Evolutionary conservation across 1,140 invertebrate genomes (phyloP), one percentile per base, ranked within the genome.

Genomic region (Calycopis cecrops): DNA sequence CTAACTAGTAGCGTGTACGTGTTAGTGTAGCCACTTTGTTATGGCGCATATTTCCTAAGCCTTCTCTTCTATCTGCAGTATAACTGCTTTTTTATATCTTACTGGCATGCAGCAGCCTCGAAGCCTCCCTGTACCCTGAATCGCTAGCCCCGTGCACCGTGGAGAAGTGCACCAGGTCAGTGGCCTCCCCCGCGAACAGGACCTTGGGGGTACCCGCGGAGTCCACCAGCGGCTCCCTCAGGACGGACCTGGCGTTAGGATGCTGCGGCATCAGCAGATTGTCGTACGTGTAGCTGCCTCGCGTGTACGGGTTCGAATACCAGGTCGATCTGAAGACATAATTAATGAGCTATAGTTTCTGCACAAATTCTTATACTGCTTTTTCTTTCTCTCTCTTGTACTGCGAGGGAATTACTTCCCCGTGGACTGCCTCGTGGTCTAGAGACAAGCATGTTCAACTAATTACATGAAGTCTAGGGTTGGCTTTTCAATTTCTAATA

Each of bases 121-220:
- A 77, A 0, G 90, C 90, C 63, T 92, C 91, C 59, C 90, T 77
- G 54, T 76, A 76, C 0, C 91, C 91, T 4, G 85, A 86, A 49
- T 91, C 87, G 17, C 90, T 79, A 0, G 91, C 91, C 6, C 91
- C 91, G 69, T 92, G 91, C 3, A 91, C 91, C n/a, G 90, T 92
- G 1, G 90, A 90, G 69, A 90, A 92, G 64, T 88, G 89, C 10
- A 69, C 62, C 2, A 76, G 60, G 44, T 85, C 63, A 0, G 88
- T 87, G 0, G 88, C 88, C 65, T 89, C 88, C 0, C 76, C 76
- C 1, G 74, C 74, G 58, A 77, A 79, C 3, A 77, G 53, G 0
- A 79, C 69, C 4, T 59, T 33, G 0, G 69, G 73, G 2, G 11
- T 51, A 3, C 71, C 73, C 9, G 56, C 34, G 1, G 52, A 48